Evolutionary conservation across 2,888 invertebrate genomes (phyloP).

Genomic region (Hipparchia sbordonii): DNA sequence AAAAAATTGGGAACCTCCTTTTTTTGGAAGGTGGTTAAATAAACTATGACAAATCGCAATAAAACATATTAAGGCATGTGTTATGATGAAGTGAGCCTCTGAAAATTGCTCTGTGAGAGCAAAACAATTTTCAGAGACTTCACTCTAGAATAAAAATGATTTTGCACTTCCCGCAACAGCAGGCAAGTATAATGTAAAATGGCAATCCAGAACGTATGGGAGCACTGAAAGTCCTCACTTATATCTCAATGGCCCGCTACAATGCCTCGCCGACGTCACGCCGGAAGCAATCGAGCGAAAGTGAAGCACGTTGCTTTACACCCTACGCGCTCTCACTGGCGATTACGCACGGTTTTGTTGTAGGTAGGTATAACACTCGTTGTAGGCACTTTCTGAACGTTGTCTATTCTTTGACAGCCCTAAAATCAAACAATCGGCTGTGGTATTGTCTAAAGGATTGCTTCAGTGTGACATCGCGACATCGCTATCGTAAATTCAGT

Average conservation of each 20-base stretch:
- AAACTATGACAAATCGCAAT: too few relatives aligned
- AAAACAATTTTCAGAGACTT: neutral
- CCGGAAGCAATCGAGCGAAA: conserved; percentile 18
- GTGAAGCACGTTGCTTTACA: conserved; percentile 1
- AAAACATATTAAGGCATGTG: too few relatives aligned
- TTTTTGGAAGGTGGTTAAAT: too few relatives aligned
- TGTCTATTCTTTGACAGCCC: neutral
- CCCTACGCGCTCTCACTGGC: neutral
- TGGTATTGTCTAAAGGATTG: too few relatives aligned
- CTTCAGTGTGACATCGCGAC: too few relatives aligned
- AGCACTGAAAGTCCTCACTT: conserved; percentile 14
- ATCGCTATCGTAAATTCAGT: too few relatives aligned
- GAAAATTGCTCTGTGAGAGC: neutral
- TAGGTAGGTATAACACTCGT: neutral
- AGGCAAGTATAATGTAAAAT: conserved; percentile 8
- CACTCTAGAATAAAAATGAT: conserved; percentile 1
- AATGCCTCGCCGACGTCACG: neutral
- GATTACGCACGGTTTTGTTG: neutral
- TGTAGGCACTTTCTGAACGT: neutral
- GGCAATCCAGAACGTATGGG: conserved; percentile 7
- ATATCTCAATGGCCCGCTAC: conserved; percentile 8
- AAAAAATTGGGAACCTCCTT: too few relatives aligned
- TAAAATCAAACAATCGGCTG: neutral
- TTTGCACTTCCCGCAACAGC: conserved; percentile 1
- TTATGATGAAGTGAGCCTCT: too few relatives aligned